phyloP scores from a whole-genome alignment of 2,113 vertebrate genomes.

The Vanacampus margaritifer region DNA sequence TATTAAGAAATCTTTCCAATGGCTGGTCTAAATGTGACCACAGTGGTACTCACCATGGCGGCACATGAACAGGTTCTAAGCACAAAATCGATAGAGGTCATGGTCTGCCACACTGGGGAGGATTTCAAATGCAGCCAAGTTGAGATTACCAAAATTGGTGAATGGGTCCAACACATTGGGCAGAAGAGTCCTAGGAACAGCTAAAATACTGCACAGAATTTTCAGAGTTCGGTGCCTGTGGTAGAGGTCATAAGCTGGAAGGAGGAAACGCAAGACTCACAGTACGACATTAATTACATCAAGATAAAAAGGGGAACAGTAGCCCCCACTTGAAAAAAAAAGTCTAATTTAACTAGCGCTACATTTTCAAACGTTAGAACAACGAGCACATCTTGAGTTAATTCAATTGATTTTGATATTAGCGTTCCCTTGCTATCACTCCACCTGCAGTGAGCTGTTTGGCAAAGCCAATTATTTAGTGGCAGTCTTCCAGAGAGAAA shows the following conservation, averaged over 20 bases:
- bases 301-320: no score
- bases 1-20: background rate
- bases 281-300: no score
- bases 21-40: background rate
- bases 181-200: background rate
- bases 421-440: slow-evolving; percentile 40
- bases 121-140: background rate
- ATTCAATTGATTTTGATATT: slow-evolving; percentile 39
- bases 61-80: background rate
- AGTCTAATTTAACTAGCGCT: slow-evolving; percentile 26
- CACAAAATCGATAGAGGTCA: background rate
- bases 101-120: background rate
- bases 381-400: slow-evolving; percentile 39
- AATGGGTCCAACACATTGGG: background rate
- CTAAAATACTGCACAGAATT: background rate
- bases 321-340: slow-evolving; percentile 18
- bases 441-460: slow-evolving; percentile 47
- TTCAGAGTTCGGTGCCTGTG: background rate
- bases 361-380: slow-evolving; percentile 37
- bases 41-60: background rate
- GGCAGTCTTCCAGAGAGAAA: slow-evolving; percentile 21
- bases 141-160: background rate
- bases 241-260: background rate
- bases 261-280: background rate
- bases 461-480: slow-evolving; percentile 35